Percentiles rank a stretch among this genome's conserved stretches.
phyloP scores from a whole-genome alignment of 2,113 vertebrate species.

The Gallinago undulata region DNA sequence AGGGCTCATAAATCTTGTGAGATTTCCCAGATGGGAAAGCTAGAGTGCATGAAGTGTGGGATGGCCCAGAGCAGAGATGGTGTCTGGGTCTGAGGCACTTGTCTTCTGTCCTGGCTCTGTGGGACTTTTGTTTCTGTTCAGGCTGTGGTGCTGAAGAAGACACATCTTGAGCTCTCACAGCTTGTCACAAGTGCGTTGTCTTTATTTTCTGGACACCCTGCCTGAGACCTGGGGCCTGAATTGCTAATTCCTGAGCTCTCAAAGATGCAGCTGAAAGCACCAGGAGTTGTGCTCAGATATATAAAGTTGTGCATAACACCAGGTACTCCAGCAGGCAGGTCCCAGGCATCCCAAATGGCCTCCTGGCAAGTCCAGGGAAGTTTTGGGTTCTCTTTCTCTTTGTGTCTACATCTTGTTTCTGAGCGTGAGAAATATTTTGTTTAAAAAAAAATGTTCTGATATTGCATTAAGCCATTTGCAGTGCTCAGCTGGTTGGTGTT shows the following conservation, averaged over 20 bases:
- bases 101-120: neutral
- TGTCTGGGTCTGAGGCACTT: neutral
- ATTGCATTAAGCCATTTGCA: neutral
- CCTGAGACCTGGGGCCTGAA: neutral
- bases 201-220: neutral
- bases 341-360: neutral
- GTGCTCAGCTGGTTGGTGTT: neutral
- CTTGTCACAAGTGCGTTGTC: neutral
- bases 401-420: neutral
- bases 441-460: neutral
- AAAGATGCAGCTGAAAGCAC: neutral
- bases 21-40: neutral
- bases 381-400: neutral
- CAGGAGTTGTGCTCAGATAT: neutral
- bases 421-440: accelerated
- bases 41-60: neutral
- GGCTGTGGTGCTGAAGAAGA: neutral
- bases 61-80: accelerated
- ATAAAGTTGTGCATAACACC: neutral
- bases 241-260: neutral
- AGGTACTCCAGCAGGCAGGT: neutral
- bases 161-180: neutral
- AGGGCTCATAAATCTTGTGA: neutral
- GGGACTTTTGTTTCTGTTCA: neutral
- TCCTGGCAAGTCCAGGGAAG: neutral